phyloP scores from a whole-genome alignment of 2,888 invertebrate species.

The Myathropa florea region DNA sequence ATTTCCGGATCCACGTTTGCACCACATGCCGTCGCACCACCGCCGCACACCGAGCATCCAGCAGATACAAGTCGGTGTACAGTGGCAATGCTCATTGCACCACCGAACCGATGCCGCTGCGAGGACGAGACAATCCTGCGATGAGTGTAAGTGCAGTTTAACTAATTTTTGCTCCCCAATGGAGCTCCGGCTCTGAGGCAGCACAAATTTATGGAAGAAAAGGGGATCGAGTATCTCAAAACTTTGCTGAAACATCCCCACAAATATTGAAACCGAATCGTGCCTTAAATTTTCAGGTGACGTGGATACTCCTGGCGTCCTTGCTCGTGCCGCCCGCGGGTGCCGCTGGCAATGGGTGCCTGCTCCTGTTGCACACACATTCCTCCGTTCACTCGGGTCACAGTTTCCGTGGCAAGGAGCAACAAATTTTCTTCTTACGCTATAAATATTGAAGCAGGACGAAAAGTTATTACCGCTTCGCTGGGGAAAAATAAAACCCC shows the following conservation, averaged over 20 bases:
- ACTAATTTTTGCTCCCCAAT: neutral
- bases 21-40: conserved; percentile 11
- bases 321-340: neutral
- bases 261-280: neutral
- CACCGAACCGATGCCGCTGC: neutral
- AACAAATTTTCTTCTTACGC: conserved; percentile 10
- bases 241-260: neutral
- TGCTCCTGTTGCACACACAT: conserved; percentile 6
- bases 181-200: neutral
- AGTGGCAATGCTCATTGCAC: neutral
- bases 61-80: neutral
- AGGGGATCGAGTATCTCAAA: neutral
- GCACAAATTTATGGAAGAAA: neutral
- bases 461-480: conserved; percentile 18
- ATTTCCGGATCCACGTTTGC: conserved; percentile 38
- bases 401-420: conserved; percentile 3
- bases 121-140: neutral
- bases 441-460: conserved; percentile 28
- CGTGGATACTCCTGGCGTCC: neutral
- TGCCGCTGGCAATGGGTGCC: neutral
- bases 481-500: neutral
- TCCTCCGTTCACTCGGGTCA: neutral
- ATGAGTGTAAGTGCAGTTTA: neutral
- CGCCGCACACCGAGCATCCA: conserved; percentile 11
- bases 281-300: conserved; percentile 3